Percentiles rank a stretch among this genome's conserved stretches.
phyloP scores from a whole-genome alignment of 2,113 vertebrate species.

The Microcebus murinus region DNA sequence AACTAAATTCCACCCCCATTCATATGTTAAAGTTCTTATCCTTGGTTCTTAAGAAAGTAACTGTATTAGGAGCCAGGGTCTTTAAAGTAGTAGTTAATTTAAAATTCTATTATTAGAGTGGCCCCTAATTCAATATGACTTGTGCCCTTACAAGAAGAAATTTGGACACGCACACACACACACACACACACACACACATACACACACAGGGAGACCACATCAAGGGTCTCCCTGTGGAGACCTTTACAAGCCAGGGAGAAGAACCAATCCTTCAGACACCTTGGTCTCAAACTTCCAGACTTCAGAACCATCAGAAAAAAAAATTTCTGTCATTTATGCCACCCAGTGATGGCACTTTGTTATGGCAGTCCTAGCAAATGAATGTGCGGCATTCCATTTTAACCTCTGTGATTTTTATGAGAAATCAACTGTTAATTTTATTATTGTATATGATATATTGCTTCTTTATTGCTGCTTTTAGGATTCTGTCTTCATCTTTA shows the following conservation, averaged over 20 bases:
- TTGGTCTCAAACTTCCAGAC: background rate
- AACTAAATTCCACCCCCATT: background rate
- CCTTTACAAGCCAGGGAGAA: background rate
- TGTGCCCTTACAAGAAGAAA: background rate
- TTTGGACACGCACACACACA: background rate
- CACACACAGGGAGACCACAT: background rate
- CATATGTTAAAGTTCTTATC: background rate
- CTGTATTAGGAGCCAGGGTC: background rate
- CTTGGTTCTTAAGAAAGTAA: background rate
- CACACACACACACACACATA: background rate
- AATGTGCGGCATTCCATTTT: background rate
- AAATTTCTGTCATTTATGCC: background rate
- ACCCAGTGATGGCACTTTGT: background rate
- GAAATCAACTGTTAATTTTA: background rate
- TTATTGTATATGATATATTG: background rate
- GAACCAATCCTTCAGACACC: background rate
- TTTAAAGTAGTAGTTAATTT: background rate
- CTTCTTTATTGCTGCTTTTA: background rate
- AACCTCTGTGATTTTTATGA: background rate
- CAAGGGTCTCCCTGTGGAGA: too few species aligned
- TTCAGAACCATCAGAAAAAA: background rate
- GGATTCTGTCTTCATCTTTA: background rate
- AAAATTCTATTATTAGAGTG: background rate
- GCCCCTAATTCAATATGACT: background rate
- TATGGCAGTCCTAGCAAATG: background rate